These are phyloP conservation scores for Lycaena phlaeas DNA, from an alignment of 2,888 invertebrate genomes.

Conservation along the genomic window DNA sequence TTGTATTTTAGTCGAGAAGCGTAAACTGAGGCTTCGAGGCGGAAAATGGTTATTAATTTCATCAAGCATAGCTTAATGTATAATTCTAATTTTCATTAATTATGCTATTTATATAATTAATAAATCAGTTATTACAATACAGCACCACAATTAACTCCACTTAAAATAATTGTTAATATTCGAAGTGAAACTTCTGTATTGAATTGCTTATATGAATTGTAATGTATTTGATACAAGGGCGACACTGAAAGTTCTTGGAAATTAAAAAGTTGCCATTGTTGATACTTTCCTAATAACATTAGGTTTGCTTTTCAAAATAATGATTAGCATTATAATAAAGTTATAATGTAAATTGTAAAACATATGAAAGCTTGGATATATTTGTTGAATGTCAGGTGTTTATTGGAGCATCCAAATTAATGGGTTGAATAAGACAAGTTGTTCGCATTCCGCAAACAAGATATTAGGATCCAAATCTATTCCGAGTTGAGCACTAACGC, in stretches of 20 bases:
- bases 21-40: background rate
- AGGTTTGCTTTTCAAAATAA: too few species aligned
- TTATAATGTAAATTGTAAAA: too few species aligned
- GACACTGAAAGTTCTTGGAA: too few species aligned
- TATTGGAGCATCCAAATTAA: background rate
- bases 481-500: background rate
- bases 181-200: too few species aligned
- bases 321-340: too few species aligned
- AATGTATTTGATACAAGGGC: too few species aligned
- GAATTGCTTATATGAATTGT: too few species aligned
- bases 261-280: too few species aligned
- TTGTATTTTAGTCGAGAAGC: background rate
- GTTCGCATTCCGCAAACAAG: background rate
- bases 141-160: background rate
- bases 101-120: background rate
- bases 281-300: too few species aligned
- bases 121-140: background rate
- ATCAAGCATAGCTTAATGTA: background rate
- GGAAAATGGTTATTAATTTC: constrained; percentile 7
- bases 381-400: constrained; percentile 1
- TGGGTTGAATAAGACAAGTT: background rate
- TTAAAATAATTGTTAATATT: too few species aligned
- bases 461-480: constrained; percentile 4
- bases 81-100: background rate
- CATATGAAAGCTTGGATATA: too few species aligned